Base-by-base conservation (phyloP, 2,797 vertebrate genomes). In the Syngnathus rostellatus region DNA sequence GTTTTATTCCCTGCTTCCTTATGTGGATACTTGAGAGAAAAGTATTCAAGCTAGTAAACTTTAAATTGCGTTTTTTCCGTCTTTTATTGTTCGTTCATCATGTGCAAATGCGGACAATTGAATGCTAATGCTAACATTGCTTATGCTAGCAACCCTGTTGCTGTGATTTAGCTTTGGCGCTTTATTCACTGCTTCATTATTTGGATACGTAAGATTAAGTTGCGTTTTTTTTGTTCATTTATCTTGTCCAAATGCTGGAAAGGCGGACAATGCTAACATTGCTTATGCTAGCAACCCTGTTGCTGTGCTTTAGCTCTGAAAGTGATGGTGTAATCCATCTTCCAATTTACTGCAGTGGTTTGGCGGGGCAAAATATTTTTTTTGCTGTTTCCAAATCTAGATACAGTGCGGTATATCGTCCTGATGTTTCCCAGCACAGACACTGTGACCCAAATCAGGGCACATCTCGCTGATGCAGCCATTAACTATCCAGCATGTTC, bases 101-200 rank as follows among this genome's bases (percentile, higher is more conserved):
- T 17, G 14, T 48, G 14, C 3, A 11, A 14, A 25, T 25, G 25
- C 25, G 25, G 25, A 25, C 25, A 2, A 25, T 25, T 23, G 25
- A 54, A 54, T 54, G 21, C 8, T 1, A 25, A 25, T 25, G 25
- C 25, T 25, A 25, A 25, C 25, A 25, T 25, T 25, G 25, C 25
- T 25, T 25, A 25, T 25, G 25, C 25, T 25, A 25, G 25, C 25
- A n/a, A 51, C 50, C 11, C 12, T 43, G 41, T 43, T 2, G 41
- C 41, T 43, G 41, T 43, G 41, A 11, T 12, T 43, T 43, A 9
- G 41, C 41, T 43, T 12, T 12, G 41, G 45, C 8, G 4, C 6
- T 58, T 43, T 69, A 71, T 62, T 71, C 59, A 74, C 80, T 78
- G 59, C 88, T 89, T 90, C 88, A 90, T 90, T 86, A 89, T 79